These are phyloP conservation scores for Copsychus sechellarum DNA, from an alignment of 2,113 vertebrate species.

Conservation along the genomic window DNA sequence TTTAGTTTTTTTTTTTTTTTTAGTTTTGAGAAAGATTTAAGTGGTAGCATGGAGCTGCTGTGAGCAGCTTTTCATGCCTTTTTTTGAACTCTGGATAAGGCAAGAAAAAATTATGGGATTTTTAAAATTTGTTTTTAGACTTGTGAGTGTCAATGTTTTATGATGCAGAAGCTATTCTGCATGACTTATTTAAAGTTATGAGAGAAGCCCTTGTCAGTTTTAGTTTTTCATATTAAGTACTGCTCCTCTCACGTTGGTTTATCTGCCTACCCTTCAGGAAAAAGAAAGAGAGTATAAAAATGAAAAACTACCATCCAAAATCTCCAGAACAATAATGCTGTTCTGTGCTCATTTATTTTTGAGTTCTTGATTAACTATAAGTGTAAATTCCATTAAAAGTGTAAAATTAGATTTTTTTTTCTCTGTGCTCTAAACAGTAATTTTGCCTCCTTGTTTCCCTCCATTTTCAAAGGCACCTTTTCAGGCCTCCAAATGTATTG, in stretches of 20 bases:
- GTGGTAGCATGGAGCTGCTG: background rate
- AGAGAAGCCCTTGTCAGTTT: conserved; percentile 6
- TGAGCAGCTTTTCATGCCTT: background rate
- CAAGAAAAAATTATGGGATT: background rate
- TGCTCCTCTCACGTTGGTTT: background rate
- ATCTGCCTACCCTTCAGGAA: background rate
- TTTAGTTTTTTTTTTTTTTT: background rate
- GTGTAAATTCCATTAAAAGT: background rate
- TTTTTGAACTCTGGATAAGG: background rate
- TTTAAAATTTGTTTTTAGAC: background rate
- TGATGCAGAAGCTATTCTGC: background rate
- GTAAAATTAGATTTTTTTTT: background rate
- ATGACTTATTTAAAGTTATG: conserved; percentile 39
- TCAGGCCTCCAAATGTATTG: background rate
- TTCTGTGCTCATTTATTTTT: background rate
- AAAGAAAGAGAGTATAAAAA: background rate
- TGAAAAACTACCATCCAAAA: background rate
- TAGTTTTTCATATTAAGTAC: conserved; percentile 23
- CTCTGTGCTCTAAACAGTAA: background rate
- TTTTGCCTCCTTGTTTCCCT: background rate
- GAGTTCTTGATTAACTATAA: background rate
- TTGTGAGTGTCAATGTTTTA: background rate
- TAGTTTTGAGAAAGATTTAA: background rate
- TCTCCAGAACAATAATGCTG: background rate
- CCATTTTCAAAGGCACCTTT: background rate